Evolutionary conservation across 2,113 vertebrate genomes (phyloP).

Genomic region (Rhagologus leucostigma): DNA sequence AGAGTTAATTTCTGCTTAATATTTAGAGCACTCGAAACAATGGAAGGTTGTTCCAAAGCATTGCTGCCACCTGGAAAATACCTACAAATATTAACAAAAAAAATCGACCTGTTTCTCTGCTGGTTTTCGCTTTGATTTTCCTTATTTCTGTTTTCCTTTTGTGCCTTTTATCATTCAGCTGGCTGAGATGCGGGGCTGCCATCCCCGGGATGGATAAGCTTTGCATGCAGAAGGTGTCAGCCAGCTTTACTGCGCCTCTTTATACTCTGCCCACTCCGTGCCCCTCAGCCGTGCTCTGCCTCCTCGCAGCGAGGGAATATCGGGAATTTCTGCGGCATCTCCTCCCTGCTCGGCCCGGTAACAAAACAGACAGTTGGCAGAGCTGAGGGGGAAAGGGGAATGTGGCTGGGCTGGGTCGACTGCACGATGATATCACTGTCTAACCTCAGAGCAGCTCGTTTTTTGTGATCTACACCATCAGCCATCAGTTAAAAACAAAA

Average conservation of each 20-base stretch:
- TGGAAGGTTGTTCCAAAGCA: neutral
- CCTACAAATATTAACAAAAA: neutral
- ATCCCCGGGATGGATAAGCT: neutral
- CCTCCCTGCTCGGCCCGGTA: neutral
- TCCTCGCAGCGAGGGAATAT: rapidly evolving
- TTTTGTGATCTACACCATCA: neutral
- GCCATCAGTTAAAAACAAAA: neutral
- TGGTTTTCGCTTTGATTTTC: neutral
- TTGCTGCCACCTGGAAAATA: neutral
- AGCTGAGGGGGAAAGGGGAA: neutral
- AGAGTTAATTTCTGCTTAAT: neutral
- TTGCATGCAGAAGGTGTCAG: neutral
- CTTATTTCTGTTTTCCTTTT: neutral
- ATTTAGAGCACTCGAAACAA: neutral
- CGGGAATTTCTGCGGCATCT: neutral
- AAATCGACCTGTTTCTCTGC: neutral
- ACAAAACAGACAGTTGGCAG: neutral
- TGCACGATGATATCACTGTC: neutral
- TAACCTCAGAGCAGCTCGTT: neutral
- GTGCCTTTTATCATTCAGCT: neutral
- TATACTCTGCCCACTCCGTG: rapidly evolving
- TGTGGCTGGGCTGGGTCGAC: neutral
- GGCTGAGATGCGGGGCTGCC: neutral
- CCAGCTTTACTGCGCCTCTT: neutral
- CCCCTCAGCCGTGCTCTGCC: neutral